Base-by-base conservation (phyloP, 1,140 invertebrate species). In the Oppia nitens region DNA sequence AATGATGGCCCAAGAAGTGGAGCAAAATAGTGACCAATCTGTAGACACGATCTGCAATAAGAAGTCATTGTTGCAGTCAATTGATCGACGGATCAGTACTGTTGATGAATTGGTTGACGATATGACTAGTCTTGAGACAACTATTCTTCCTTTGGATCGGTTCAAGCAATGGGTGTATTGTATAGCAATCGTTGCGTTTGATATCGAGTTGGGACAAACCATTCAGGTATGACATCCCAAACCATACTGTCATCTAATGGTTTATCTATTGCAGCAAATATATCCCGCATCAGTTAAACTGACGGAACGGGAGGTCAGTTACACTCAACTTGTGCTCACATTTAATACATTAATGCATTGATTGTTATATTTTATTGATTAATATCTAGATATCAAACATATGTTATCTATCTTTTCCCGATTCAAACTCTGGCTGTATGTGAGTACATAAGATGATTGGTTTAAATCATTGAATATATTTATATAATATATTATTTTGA, bases 331-430 rank as follows among this genome's bases (percentile, higher is more conserved):
- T 57, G 25, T 47, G 9, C 51, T 20, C 23, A 53, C 23, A 6
- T 21, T 27, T 25, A 53, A 53, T 27, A 48, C 14, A 20, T 55
- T 21, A 1, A 55, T 27, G 6, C 2, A 49, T n/a, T 57, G 48
- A 53, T 65, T 40, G 55, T 62, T 47, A 51, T 55, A 60, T 50
- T 58, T 4, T 51, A 57, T 45, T 56, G 66, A 23, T 63, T 54
- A 49, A 60, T 27, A 65, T 71, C 25, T 66, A 75, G 76, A 90
- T 89, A 72, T 87, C 85, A 61, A 98, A 94, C 75, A 87, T 98
- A 62, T 97, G 92, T 74, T 98, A 98, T 72, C 78, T 98, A 68
- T 91, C 93, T 12, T 98, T 98, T 74, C 95, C 95, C 11, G 95
- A 98, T 72, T 98, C 93, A 0, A 98, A 98, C 74, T 95, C 91